Base-by-base conservation (phyloP, 2,888 invertebrate genomes). In the Kuschelorhynchus macadamiae region DNA sequence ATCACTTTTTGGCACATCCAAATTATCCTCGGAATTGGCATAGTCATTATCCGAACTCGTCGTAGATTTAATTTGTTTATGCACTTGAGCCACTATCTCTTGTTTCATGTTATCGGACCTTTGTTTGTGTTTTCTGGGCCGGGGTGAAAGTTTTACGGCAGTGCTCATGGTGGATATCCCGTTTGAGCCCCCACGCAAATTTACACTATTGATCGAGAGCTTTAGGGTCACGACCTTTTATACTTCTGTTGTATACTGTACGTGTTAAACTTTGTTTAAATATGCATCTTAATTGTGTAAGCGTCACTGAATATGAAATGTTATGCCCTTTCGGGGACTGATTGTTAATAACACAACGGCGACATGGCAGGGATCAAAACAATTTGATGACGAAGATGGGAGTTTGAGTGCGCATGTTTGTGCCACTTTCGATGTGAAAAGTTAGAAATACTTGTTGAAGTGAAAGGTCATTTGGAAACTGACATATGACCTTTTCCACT, bases 11-110 rank as follows among this genome's bases (percentile, higher is more conserved):
- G 55, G 50, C 30, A 65, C 56, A 17, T 75, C 75, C 41, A 73
- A 56, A 67, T 75, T 74, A 21, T 77, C 75, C 30, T 75, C 77
- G 4, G 73, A 70, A 53, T 71, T 69, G 12, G 65, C 70, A 33
- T 75, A 74, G 57, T 76, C 76, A 46, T 74, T 74, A 41, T 78
- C 81, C 2, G 81, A 80, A 64, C 81, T 81, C 3, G 79, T 79
- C 12, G 82, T 81, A 0, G 78, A 78, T 30, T 76, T 77, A 18
- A 78, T 77, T 21, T 80, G 72, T 74, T 81, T 81, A 70, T 83
- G 83, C 52, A 84, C 84, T 73, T 82, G 84, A 5, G 80, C 83
- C 7, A 84, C 81, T 7, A 82, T 82, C 73, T 83, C 83, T 68
- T 81, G 79, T 67, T 81, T 81, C 75, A 80, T 80, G 39, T 82